These are phyloP conservation scores for Tyria jacobaeae DNA, from an alignment of 2,888 invertebrate genomes.

Conservation along the genomic window DNA sequence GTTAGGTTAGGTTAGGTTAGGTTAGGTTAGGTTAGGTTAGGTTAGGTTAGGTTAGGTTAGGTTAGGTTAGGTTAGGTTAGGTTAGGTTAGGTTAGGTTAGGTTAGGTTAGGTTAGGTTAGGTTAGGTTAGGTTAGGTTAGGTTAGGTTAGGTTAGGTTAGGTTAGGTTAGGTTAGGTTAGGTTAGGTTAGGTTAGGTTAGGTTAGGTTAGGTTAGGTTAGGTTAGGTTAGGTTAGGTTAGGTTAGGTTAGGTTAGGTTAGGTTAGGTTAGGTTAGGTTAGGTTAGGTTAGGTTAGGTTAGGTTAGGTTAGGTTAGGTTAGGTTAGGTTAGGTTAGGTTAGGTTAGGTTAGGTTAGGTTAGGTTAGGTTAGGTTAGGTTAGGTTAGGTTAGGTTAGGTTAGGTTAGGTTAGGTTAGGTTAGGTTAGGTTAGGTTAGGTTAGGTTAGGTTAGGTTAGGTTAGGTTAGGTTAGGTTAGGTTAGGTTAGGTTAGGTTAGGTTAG, in stretches of 20 bases:
- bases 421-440: conserved; percentile 29
- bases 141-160: conserved; percentile 18
- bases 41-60: conserved; percentile 18
- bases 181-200: conserved; percentile 33
- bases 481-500: conserved; percentile 32
- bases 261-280: conserved; percentile 31
- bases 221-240: conserved; percentile 29
- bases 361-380: conserved; percentile 29
- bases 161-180: conserved; percentile 25
- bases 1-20: conserved; percentile 18
- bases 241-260: conserved; percentile 31
- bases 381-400: conserved; percentile 29
- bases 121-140: conserved; percentile 18
- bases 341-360: conserved; percentile 26
- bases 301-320: conserved; percentile 36
- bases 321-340: conserved; percentile 25
- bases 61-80: conserved; percentile 17
- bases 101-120: conserved; percentile 18
- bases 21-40: conserved; percentile 18
- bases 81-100: conserved; percentile 18
- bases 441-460: conserved; percentile 38
- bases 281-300: conserved; percentile 31
- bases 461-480: conserved; percentile 37
- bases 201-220: conserved; percentile 27
- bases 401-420: conserved; percentile 32